Evolutionary conservation across 2,113 vertebrate genomes (phyloP).

Genomic region (Myiopsitta monachus): DNA sequence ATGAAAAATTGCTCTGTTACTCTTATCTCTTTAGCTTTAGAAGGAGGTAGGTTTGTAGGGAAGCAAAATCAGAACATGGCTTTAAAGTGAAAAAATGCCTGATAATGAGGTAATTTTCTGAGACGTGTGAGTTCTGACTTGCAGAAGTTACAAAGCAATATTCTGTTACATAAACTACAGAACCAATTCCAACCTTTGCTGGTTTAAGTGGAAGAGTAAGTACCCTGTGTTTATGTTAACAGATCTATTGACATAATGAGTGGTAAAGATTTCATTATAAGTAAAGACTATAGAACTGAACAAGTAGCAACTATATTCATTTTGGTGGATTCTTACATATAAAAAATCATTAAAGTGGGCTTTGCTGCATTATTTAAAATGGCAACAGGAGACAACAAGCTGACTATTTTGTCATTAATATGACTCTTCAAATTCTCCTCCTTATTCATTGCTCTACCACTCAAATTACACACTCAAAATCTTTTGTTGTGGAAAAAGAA

Average conservation of each 20-base stretch:
- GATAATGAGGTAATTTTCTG: not conserved
- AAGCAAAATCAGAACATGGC: not conserved
- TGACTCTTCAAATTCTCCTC: conserved; percentile 28
- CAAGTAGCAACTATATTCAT: not conserved
- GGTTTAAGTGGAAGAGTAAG: not conserved
- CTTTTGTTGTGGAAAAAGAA: not conserved
- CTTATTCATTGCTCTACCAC: conserved; percentile 8
- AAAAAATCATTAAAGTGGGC: conserved; percentile 33
- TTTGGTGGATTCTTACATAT: conserved; percentile 12
- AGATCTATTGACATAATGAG: not conserved
- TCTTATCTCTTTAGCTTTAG: not conserved
- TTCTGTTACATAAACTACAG: not conserved
- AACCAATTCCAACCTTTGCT: not conserved
- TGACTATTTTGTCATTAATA: conserved; percentile 51
- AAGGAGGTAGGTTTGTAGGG: not conserved
- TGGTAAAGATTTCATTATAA: conserved; percentile 12
- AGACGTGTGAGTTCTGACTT: not conserved
- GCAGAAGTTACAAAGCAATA: not conserved
- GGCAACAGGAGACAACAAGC: conserved; percentile 28
- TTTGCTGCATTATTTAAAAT: conserved; percentile 55
- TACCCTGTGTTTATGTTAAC: not conserved
- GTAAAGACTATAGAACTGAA: not conserved
- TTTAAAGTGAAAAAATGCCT: not conserved
- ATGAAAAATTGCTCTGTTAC: not conserved
- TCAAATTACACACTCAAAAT: conserved; percentile 21